Evolutionary conservation across 1,140 invertebrate species (phyloP).

Genomic region (Heterodera schachtii): DNA sequence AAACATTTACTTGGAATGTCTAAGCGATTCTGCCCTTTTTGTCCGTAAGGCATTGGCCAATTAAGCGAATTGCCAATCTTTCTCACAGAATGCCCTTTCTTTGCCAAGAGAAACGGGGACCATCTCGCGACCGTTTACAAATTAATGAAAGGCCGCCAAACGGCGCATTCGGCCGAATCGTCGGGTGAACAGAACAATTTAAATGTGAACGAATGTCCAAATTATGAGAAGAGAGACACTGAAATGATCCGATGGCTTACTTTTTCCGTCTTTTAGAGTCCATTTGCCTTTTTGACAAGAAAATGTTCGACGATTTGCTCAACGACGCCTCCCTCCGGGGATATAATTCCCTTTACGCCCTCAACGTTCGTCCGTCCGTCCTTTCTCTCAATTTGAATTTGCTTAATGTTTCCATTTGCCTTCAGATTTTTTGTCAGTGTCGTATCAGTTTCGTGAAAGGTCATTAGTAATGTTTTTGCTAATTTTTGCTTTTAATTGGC

Average conservation of each 20-base stretch:
- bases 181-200: background rate
- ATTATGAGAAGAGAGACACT: background rate
- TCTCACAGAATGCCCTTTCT: slow-evolving; percentile 25
- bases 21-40: slow-evolving; percentile 28
- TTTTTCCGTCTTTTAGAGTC: background rate
- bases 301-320: slow-evolving; percentile 20
- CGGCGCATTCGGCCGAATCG: background rate
- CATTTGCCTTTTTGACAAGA: slow-evolving; percentile 27
- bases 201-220: background rate
- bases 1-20: slow-evolving; percentile 23
- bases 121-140: slow-evolving; percentile 22
- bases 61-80: background rate
- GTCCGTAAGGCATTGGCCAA: slow-evolving; percentile 19
- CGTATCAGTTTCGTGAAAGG: slow-evolving; percentile 30
- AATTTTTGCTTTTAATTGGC: background rate
- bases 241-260: background rate
- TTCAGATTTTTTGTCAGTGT: slow-evolving; percentile 21
- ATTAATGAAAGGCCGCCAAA: background rate
- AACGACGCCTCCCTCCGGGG: background rate
- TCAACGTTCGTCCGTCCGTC: background rate
- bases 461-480: background rate
- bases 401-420: background rate
- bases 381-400: background rate
- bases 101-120: slow-evolving; percentile 21
- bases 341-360: slow-evolving; percentile 15